These are phyloP conservation scores for Erpobdella octoculata DNA, from an alignment of 2,888 invertebrate genomes.

Conservation along the genomic window DNA sequence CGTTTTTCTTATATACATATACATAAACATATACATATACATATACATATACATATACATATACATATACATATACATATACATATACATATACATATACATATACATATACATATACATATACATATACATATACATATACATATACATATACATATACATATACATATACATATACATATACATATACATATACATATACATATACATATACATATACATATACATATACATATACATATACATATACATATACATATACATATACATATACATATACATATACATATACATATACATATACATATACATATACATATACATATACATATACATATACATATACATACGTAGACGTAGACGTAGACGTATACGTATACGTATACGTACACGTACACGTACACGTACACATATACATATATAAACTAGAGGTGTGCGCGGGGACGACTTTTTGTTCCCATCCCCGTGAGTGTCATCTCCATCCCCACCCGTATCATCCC, in stretches of 20 bases:
- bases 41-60: not conserved
- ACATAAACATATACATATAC: not conserved
- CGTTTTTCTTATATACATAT: too few species aligned
- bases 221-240: slow-evolving; percentile 14
- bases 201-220: slow-evolving; percentile 11
- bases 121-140: slow-evolving; percentile 12
- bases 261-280: slow-evolving; percentile 14
- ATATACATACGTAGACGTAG: slow-evolving; percentile 1
- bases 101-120: slow-evolving; percentile 16
- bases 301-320: slow-evolving; percentile 12
- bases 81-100: slow-evolving; percentile 14
- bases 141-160: slow-evolving; percentile 12
- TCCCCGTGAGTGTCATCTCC: too few species aligned
- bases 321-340: slow-evolving; percentile 11
- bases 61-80: not conserved
- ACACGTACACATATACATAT: too few species aligned
- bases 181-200: slow-evolving; percentile 12
- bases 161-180: slow-evolving; percentile 14
- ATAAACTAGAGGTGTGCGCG: too few species aligned
- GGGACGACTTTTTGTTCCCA: too few species aligned
- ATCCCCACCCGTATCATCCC: too few species aligned
- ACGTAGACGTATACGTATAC: slow-evolving; percentile 7
- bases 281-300: slow-evolving; percentile 16
- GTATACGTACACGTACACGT: too few species aligned
- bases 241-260: slow-evolving; percentile 9